phyloP scores from a whole-genome alignment of 2,888 invertebrate species.

The Blastobasis adustella region DNA sequence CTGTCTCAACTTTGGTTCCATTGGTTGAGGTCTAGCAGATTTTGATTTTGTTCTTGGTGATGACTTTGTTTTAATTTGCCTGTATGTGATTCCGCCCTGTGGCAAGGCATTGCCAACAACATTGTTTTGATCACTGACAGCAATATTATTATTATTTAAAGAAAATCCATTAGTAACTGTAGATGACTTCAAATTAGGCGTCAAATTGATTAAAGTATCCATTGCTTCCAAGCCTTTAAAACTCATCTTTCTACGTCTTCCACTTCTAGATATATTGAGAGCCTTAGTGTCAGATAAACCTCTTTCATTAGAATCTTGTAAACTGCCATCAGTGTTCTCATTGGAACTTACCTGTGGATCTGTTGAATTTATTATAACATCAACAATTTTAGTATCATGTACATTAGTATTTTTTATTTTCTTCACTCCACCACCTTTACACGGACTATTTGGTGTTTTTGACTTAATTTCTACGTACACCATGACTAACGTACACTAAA shows the following conservation, averaged over 20 bases:
- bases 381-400: slow-evolving; percentile 14
- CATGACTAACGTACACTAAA: slow-evolving; percentile 28
- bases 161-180: slow-evolving; percentile 17
- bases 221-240: slow-evolving; percentile 34
- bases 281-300: neutral
- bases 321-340: neutral
- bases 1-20: too few species aligned
- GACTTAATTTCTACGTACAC: slow-evolving; percentile 59
- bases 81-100: too few species aligned
- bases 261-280: slow-evolving; percentile 27
- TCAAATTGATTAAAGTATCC: slow-evolving; percentile 41
- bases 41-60: too few species aligned
- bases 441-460: slow-evolving; percentile 43
- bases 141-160: slow-evolving; percentile 65
- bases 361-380: neutral
- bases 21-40: too few species aligned
- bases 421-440: slow-evolving; percentile 37
- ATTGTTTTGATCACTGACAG: slow-evolving; percentile 42
- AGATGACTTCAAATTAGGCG: neutral
- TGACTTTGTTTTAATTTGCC: too few species aligned
- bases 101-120: slow-evolving; percentile 10
- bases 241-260: slow-evolving; percentile 26
- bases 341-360: neutral
- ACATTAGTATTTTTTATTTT: slow-evolving; percentile 39
- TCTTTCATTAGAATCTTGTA: slow-evolving; percentile 3